These are phyloP conservation scores for Ataeniobius toweri DNA, from an alignment of 2,797 vertebrate species.

Conservation along the genomic window DNA sequence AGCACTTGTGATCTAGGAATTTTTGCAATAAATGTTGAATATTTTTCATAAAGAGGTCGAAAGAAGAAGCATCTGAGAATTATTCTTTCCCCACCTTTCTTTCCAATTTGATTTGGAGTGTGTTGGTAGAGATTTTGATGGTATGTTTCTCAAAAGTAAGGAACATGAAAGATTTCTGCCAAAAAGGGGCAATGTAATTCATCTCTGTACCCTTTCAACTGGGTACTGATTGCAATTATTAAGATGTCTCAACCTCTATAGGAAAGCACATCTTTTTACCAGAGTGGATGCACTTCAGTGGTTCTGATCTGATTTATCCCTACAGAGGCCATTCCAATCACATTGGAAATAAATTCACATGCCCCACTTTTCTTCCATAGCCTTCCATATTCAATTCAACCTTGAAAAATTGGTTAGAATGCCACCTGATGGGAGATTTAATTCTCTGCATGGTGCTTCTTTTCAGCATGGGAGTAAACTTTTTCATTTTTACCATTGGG, in stretches of 20 bases:
- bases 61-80: slow-evolving; percentile 13
- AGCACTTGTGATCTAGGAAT: slow-evolving; percentile 7
- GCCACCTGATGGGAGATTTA: slow-evolving; percentile 52
- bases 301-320: slow-evolving; percentile 72
- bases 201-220: slow-evolving; percentile 53
- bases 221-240: slow-evolving; percentile 56
- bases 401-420: slow-evolving; percentile 53
- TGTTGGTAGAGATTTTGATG: slow-evolving; percentile 15
- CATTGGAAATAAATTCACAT: slow-evolving; percentile 68
- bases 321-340: slow-evolving; percentile 64
- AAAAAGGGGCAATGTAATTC: slow-evolving; percentile 53
- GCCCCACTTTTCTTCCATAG: slow-evolving; percentile 44
- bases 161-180: slow-evolving; percentile 53
- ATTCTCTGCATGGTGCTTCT: slow-evolving; percentile 36
- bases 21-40: slow-evolving; percentile 3
- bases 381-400: slow-evolving; percentile 53
- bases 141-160: slow-evolving; percentile 23
- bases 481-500: slow-evolving; percentile 27
- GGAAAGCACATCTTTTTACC: slow-evolving; percentile 58
- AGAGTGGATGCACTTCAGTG: slow-evolving; percentile 70
- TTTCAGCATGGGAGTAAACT: slow-evolving; percentile 14
- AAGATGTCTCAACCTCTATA: slow-evolving; percentile 48
- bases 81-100: slow-evolving; percentile 30
- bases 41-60: slow-evolving; percentile 14
- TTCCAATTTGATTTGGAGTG: slow-evolving; percentile 11